Evolutionary conservation across 64 coral and sea anemone species (phyloP).

Genomic region (Montipora capricornis): DNA sequence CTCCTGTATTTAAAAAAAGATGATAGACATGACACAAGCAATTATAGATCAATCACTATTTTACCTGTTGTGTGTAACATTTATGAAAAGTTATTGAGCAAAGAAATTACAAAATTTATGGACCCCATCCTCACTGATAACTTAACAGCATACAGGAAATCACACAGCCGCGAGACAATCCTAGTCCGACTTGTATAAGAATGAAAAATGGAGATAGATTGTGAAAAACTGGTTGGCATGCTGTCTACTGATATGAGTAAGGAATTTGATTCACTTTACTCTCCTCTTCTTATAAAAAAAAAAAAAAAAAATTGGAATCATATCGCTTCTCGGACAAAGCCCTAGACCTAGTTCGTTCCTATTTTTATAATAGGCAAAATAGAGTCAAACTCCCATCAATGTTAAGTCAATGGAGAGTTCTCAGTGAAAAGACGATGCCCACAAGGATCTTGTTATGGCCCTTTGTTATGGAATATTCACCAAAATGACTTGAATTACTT

Average conservation of each 20-base stretch:
- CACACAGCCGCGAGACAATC: too few species aligned
- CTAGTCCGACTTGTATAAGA: too few species aligned
- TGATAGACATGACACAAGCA: background rate
- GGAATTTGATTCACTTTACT: background rate
- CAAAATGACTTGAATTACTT: background rate
- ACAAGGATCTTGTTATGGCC: too few species aligned
- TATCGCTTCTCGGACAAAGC: background rate
- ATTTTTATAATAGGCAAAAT: background rate
- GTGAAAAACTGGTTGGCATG: too few species aligned
- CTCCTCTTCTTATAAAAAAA: background rate
- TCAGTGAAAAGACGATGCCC: too few species aligned
- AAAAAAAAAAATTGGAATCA: background rate
- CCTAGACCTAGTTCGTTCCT: background rate
- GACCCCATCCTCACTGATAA: too few species aligned
- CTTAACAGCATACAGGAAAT: too few species aligned
- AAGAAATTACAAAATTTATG: conserved; percentile 4
- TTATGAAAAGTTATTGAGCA: background rate
- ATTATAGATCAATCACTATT: background rate
- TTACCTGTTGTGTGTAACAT: background rate
- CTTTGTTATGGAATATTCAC: background rate
- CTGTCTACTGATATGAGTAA: too few species aligned
- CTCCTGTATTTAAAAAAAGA: background rate
- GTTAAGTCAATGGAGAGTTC: too few species aligned
- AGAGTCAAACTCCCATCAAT: background rate
- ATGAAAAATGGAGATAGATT: too few species aligned